Percentiles rank a stretch among this genome's conserved stretches.
phyloP scores from a whole-genome alignment of 2,113 vertebrate genomes.

The Hystrix brachyura region DNA sequence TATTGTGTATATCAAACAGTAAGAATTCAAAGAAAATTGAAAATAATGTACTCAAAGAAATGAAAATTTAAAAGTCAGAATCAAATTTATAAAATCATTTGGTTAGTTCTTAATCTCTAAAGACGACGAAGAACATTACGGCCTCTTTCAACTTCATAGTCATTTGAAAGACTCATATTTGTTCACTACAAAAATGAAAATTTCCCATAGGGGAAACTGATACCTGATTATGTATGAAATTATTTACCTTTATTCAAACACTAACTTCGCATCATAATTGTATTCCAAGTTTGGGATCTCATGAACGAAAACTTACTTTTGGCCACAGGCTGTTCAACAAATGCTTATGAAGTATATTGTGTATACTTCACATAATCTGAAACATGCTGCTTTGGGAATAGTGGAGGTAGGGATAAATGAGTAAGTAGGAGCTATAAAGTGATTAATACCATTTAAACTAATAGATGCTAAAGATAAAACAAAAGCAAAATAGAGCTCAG shows the following conservation, averaged over 20 bases:
- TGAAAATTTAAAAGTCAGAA: slow-evolving; percentile 54
- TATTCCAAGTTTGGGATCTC: background rate
- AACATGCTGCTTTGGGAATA: background rate
- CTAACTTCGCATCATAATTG: slow-evolving; percentile 16
- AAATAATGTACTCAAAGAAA: slow-evolving; percentile 39
- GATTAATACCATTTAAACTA: slow-evolving; percentile 18
- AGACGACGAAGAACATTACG: background rate
- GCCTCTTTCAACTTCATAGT: slow-evolving; percentile 8
- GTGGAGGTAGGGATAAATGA: background rate
- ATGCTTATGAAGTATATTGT: slow-evolving; percentile 44
- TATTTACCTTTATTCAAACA: slow-evolving; percentile 19
- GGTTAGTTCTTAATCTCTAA: background rate
- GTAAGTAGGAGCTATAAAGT: background rate
- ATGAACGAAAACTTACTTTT: slow-evolving; percentile 39
- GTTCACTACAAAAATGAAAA: slow-evolving; percentile 49
- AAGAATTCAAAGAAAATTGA: slow-evolving; percentile 57
- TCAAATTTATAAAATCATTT: background rate
- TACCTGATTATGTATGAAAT: slow-evolving; percentile 1
- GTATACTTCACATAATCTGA: background rate
- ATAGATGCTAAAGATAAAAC: background rate
- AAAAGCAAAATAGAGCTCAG: background rate
- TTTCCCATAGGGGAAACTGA: background rate
- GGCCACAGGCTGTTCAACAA: background rate
- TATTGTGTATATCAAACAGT: slow-evolving; percentile 21
- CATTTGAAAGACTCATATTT: slow-evolving; percentile 50